phyloP scores from a whole-genome alignment of 2,888 invertebrate species.

The Cacoxenus indagator region DNA sequence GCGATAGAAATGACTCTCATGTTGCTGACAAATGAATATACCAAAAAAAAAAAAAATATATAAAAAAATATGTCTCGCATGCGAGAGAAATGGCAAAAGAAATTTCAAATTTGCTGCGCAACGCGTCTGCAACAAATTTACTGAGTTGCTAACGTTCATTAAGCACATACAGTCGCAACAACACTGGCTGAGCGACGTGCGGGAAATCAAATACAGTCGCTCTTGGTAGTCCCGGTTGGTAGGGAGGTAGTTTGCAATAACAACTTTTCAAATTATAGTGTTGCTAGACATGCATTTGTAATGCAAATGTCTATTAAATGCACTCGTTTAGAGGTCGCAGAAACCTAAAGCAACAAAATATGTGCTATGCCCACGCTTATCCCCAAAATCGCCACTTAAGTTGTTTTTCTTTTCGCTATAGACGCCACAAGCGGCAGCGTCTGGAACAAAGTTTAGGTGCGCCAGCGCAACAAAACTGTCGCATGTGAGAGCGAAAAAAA shows the following conservation, averaged over 20 bases:
- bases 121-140: slow-evolving; percentile 14
- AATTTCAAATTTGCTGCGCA: slow-evolving; percentile 12
- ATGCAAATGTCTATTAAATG: slow-evolving; percentile 32
- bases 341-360: not conserved
- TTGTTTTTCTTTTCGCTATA: too few relatives aligned
- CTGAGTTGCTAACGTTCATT: slow-evolving; percentile 29
- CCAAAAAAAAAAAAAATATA: too few relatives aligned
- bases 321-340: slow-evolving; percentile 33
- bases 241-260: not conserved
- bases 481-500: slow-evolving; percentile 27
- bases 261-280: slow-evolving; percentile 4
- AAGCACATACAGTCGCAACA: slow-evolving; percentile 35
- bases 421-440: not conserved
- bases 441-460: slow-evolving; percentile 40
- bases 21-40: slow-evolving; percentile 6
- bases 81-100: slow-evolving; percentile 3
- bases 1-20: slow-evolving; percentile 15
- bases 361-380: not conserved
- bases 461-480: slow-evolving; percentile 44
- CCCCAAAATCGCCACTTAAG: not conserved
- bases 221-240: too few relatives aligned
- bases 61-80: slow-evolving; percentile 1
- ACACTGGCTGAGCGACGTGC: too few relatives aligned
- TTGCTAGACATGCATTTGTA: slow-evolving; percentile 46
- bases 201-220: too few relatives aligned